phyloP scores from a whole-genome alignment of 2,797 vertebrate genomes.

The Myripristis murdjan region DNA sequence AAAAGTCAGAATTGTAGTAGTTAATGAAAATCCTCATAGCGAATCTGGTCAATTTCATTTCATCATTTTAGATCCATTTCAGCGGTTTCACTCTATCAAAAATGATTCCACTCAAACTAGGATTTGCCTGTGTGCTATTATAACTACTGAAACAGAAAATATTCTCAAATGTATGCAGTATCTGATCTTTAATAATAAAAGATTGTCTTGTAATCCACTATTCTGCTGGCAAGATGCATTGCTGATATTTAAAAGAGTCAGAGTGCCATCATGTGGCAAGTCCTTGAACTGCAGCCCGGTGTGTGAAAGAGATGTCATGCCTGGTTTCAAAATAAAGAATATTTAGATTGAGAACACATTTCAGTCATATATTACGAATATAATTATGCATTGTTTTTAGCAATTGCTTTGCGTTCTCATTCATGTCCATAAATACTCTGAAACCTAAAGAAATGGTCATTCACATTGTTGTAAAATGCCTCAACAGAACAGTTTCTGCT shows the following conservation, averaged over 20 bases:
- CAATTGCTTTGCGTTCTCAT: neutral
- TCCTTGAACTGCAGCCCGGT: slow-evolving; percentile 28
- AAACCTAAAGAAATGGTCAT: neutral
- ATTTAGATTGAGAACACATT: neutral
- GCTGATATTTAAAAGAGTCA: slow-evolving; percentile 50
- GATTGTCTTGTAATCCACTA: slow-evolving; percentile 62
- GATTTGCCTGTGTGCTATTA: slow-evolving; percentile 70
- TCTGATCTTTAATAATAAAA: slow-evolving; percentile 78
- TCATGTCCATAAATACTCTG: neutral
- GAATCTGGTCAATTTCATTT: slow-evolving; percentile 75
- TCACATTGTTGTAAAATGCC: neutral
- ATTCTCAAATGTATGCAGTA: slow-evolving; percentile 69
- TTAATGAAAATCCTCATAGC: slow-evolving; percentile 76
- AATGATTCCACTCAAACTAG: slow-evolving; percentile 66
- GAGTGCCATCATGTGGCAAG: slow-evolving; percentile 75
- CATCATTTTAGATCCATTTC: slow-evolving; percentile 75
- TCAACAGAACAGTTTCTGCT: slow-evolving; percentile 17
- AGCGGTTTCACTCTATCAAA: slow-evolving; percentile 66
- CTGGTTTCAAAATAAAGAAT: neutral
- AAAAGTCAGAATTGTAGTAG: slow-evolving; percentile 56
- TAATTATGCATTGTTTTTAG: neutral
- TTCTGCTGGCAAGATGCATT: neutral
- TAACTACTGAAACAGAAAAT: slow-evolving; percentile 72
- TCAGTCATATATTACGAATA: neutral
- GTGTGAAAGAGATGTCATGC: neutral